Percentiles rank a stretch among this genome's conserved stretches.
These are phyloP conservation scores for Gallinago undulata DNA, from an alignment of 2,113 vertebrate species.

Conservation along the genomic window DNA sequence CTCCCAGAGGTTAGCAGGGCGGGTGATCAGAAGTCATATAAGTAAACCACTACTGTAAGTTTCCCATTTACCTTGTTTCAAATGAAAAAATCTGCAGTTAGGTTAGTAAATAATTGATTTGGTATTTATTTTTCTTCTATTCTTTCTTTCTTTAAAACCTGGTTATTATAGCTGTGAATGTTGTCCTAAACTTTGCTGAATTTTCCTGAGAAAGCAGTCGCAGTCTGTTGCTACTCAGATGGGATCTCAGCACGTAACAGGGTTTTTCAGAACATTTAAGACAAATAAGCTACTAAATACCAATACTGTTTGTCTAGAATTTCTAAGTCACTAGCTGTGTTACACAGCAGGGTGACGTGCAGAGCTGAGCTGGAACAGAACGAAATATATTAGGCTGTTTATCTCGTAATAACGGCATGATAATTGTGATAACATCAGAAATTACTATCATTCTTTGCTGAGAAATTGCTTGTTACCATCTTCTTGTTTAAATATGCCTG, in stretches of 20 bases:
- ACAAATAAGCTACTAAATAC: slow-evolving; percentile 56
- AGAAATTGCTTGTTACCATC: slow-evolving; percentile 67
- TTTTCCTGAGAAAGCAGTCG: neutral
- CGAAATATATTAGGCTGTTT: slow-evolving; percentile 64
- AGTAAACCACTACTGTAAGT: neutral
- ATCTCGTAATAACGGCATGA: slow-evolving; percentile 59
- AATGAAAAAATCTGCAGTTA: neutral
- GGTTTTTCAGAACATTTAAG: slow-evolving; percentile 47
- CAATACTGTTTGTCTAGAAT: slow-evolving; percentile 51
- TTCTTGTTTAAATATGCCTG: slow-evolving; percentile 70
- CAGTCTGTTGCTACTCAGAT: neutral
- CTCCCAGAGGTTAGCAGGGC: neutral
- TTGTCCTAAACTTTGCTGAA: neutral
- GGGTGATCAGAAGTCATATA: neutral
- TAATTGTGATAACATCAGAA: slow-evolving; percentile 76
- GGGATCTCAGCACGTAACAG: slow-evolving; percentile 37
- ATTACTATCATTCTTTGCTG: slow-evolving; percentile 62
- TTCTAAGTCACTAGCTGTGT: slow-evolving; percentile 55
- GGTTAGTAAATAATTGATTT: neutral
- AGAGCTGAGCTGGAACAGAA: slow-evolving; percentile 52
- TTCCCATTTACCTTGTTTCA: neutral
- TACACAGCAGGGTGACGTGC: slow-evolving; percentile 60
- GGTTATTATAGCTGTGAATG: neutral
- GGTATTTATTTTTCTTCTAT: neutral
- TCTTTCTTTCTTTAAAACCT: neutral